phyloP scores from a whole-genome alignment of 2,888 invertebrate genomes.

The Germaria angustata region DNA sequence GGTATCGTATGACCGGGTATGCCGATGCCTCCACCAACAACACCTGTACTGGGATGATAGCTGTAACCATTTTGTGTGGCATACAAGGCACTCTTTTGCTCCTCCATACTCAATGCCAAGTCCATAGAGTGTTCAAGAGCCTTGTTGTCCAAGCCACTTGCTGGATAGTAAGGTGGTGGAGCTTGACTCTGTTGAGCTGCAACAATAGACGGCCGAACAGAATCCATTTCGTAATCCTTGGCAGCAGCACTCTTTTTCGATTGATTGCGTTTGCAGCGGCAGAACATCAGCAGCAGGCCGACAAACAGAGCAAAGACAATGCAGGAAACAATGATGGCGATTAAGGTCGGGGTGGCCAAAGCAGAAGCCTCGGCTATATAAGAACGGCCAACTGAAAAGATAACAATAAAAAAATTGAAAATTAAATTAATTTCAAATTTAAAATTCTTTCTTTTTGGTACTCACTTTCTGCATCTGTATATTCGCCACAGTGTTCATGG shows the following conservation, averaged over 20 bases:
- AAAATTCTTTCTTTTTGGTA: constrained; percentile 68
- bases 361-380: constrained; percentile 89
- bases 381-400: constrained; percentile 86
- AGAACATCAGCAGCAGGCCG: constrained; percentile 89
- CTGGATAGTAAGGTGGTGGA: constrained; percentile 94
- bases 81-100: constrained; percentile 91
- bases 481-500: constrained; percentile 90
- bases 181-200: constrained; percentile 90
- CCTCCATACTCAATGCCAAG: constrained; percentile 89
- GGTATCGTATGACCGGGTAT: constrained; percentile 85
- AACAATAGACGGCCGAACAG: constrained; percentile 90
- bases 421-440: not conserved
- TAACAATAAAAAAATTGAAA: constrained; percentile 40
- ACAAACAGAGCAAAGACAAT: constrained; percentile 89
- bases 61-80: constrained; percentile 92
- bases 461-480: constrained; percentile 91
- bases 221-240: constrained; percentile 95
- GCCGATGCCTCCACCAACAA: constrained; percentile 80
- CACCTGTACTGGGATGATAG: constrained; percentile 88
- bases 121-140: constrained; percentile 94
- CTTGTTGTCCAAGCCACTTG: constrained; percentile 93
- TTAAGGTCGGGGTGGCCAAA: constrained; percentile 88
- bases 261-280: constrained; percentile 90
- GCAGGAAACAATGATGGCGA: constrained; percentile 89
- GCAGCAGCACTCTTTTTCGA: constrained; percentile 89